These are phyloP conservation scores for Gulo gulo DNA, from an alignment of 2,113 vertebrate genomes.

Conservation along the genomic window DNA sequence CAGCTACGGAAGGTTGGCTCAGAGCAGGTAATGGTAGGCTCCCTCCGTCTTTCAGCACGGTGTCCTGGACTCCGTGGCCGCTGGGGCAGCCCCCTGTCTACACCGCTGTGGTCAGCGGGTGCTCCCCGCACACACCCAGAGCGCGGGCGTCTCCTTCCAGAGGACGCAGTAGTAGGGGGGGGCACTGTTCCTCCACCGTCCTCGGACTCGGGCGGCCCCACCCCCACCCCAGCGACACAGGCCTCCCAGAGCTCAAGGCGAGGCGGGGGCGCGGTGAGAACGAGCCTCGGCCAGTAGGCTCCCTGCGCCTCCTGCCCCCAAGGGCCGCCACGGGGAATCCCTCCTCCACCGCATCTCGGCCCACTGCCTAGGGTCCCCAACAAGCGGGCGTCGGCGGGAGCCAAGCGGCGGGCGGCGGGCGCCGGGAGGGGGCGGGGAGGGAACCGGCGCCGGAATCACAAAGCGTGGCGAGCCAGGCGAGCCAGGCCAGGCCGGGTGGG, in stretches of 20 bases:
- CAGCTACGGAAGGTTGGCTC: background rate
- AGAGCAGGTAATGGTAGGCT: constrained; percentile 43
- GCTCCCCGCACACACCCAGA: constrained; percentile 30
- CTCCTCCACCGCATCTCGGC: background rate
- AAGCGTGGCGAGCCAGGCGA: constrained; percentile 51
- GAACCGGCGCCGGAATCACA: constrained; percentile 67
- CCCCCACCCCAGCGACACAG: constrained; percentile 33
- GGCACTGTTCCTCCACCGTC: background rate
- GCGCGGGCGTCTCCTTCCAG: constrained; percentile 12
- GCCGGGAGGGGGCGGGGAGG: constrained; percentile 60
- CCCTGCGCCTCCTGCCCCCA: background rate
- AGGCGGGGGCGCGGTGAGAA: background rate
- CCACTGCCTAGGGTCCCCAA: constrained; percentile 30
- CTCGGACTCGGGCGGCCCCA: background rate
- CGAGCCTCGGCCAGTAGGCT: background rate
- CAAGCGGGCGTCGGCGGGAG: constrained; percentile 3
- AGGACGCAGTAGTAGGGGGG: background rate
- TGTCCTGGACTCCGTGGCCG: background rate
- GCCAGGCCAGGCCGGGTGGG: constrained; percentile 41
- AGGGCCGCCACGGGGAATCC: constrained; percentile 37
- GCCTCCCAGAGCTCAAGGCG: constrained; percentile 1
- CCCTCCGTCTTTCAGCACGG: background rate
- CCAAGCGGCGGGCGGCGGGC: constrained; percentile 10
- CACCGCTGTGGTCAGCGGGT: background rate
- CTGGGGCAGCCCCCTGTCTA: background rate